phyloP scores from a whole-genome alignment of 2,797 vertebrate species.

The Sphenopsis melanotis region DNA sequence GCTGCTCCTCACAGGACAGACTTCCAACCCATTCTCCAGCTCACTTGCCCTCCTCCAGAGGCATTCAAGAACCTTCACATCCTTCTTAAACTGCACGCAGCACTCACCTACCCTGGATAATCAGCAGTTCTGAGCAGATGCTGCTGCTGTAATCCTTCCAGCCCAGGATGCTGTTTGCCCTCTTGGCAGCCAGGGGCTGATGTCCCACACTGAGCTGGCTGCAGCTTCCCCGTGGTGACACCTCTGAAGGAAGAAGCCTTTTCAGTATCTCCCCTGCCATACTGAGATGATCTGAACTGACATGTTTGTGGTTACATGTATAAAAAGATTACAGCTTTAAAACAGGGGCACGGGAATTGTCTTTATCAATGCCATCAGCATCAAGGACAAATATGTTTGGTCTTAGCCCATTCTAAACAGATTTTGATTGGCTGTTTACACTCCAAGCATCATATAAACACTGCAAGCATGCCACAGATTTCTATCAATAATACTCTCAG shows the following conservation, averaged over 20 bases:
- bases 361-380: neutral
- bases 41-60: neutral
- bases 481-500: neutral
- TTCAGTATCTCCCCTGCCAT: neutral
- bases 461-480: neutral
- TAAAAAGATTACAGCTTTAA: neutral
- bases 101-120: neutral
- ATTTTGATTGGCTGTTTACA: neutral
- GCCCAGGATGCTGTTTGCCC: neutral
- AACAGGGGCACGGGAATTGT: neutral
- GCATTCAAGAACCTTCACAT: neutral
- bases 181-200: neutral
- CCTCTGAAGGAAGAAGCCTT: neutral
- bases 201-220: too few species aligned
- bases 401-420: neutral
- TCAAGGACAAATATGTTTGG: neutral
- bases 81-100: neutral
- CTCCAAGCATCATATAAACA: neutral
- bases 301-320: fast-evolving
- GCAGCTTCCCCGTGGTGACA: fast-evolving
- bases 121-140: neutral
- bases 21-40: neutral
- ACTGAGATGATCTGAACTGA: neutral
- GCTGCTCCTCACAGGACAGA: neutral
- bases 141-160: neutral